Evolutionary conservation across 1,140 invertebrate genomes (phyloP).

Genomic region (Heterodera schachtii): DNA sequence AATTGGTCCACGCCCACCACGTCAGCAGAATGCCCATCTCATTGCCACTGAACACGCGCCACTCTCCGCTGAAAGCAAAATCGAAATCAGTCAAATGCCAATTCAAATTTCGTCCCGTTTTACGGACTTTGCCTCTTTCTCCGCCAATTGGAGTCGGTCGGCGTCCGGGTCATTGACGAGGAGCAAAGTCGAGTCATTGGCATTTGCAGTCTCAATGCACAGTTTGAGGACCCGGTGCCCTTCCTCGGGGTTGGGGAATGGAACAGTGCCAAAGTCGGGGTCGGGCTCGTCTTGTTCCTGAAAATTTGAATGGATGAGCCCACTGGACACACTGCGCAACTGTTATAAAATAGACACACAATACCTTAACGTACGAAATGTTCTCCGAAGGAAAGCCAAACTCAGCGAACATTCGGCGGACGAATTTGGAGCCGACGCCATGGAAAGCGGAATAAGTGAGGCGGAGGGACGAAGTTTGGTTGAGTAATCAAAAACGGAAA

Average conservation of each 20-base stretch:
- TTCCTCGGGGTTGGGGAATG: constrained; percentile 98
- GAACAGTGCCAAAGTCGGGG: constrained; percentile 94
- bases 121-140: constrained; percentile 67
- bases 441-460: constrained; percentile 96
- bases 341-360: not conserved
- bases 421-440: constrained; percentile 85
- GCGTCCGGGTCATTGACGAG: constrained; percentile 98
- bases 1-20: constrained; percentile 82
- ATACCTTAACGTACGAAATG: constrained; percentile 77
- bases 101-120: too few species aligned
- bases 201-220: constrained; percentile 81
- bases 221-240: constrained; percentile 83
- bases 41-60: constrained; percentile 93
- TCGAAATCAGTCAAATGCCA: too few species aligned
- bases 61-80: constrained; percentile 72
- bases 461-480: constrained; percentile 72
- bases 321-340: too few species aligned
- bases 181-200: constrained; percentile 76
- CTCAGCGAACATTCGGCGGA: constrained; percentile 76
- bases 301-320: constrained; percentile 3
- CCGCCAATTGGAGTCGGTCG: constrained; percentile 89
- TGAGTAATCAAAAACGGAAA: constrained; percentile 65
- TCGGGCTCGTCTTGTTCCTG: constrained; percentile 75
- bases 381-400: constrained; percentile 74
- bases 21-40: constrained; percentile 91